These are phyloP conservation scores for Corythucha ciliata DNA, from an alignment of 2,888 invertebrate species.

Conservation along the genomic window DNA sequence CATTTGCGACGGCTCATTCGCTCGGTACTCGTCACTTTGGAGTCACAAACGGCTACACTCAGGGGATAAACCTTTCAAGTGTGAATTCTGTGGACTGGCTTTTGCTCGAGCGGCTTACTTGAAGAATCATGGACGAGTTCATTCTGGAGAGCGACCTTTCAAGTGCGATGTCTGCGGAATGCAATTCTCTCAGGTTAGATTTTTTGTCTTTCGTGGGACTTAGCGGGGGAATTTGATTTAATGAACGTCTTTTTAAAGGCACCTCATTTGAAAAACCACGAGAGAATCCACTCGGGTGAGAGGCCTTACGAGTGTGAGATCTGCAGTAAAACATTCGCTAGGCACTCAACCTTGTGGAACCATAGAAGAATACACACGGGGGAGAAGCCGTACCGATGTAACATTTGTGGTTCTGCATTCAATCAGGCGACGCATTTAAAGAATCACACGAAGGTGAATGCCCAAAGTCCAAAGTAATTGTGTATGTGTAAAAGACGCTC, in stretches of 20 bases:
- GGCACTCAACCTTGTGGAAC: slow-evolving; percentile 82
- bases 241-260: slow-evolving; percentile 47
- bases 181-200: slow-evolving; percentile 58
- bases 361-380: slow-evolving; percentile 81
- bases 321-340: slow-evolving; percentile 79
- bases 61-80: slow-evolving; percentile 76
- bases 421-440: slow-evolving; percentile 82
- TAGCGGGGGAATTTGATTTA: not conserved
- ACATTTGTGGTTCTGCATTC: slow-evolving; percentile 80
- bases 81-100: slow-evolving; percentile 75
- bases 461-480: no score
- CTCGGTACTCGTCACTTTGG: slow-evolving; percentile 70
- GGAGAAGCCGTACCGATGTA: slow-evolving; percentile 72
- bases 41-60: slow-evolving; percentile 81
- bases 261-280: slow-evolving; percentile 80
- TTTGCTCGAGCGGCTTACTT: slow-evolving; percentile 85
- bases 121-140: slow-evolving; percentile 79
- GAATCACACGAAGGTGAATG: slow-evolving; percentile 62
- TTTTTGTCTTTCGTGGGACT: not conserved
- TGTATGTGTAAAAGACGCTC: no score
- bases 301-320: slow-evolving; percentile 81
- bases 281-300: slow-evolving; percentile 78
- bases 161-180: slow-evolving; percentile 80
- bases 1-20: slow-evolving; percentile 57
- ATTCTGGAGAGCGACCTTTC: slow-evolving; percentile 54